Evolutionary conservation across 2,113 vertebrate genomes (phyloP), one percentile per base, ranked within the genome.

Genomic region (Apeltes quadracus): DNA sequence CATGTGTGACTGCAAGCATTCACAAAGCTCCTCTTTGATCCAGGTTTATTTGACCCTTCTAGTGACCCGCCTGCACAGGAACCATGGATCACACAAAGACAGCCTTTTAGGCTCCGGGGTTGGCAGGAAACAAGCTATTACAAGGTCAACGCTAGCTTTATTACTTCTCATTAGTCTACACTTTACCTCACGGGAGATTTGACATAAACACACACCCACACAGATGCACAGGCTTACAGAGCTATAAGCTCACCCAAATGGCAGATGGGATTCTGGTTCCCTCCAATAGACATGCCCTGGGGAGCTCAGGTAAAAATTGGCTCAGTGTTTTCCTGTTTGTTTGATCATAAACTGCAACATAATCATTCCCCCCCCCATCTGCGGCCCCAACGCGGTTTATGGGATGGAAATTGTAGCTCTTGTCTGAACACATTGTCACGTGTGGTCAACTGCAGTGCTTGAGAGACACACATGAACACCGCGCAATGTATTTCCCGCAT

Each of bases 121-220:
- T 75, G 83, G 69, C 87, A 89, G 89, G 89, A 90, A 89, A 89
- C 72, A 86, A 78, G 83, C 84, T 76, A 76, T 87, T 87, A 87
- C 65, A 71, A 81, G 87, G 81, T 90, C 86, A 90, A 73, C 68
- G 32, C 79, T 79, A 85, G 67, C 79, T 83, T 90, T 90, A 87
- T 90, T 86, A 81, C 81, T 72, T 83, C 59, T 67, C 90, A 89
- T 89, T 90, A 89, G 87, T 69, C 73, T 71, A 43, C 70, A 75
- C 76, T 72, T 81, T 68, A 81, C 34, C 88, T 78, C 86, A 72
- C 62, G 82, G 83, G 81, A 79, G 67, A 57, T 80, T 86, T 87
- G 76, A 83, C 78, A 76, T 87, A 86, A 89, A 90, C 74, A 87
- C 59, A 79, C 78, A 51, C 63, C 54, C 69, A 72, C 69, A 58